A percentile compares a stretch with the other conserved stretches of the same genome.
phyloP scores from a whole-genome alignment of 2,797 vertebrate genomes.

The Labeo calbasu region DNA sequence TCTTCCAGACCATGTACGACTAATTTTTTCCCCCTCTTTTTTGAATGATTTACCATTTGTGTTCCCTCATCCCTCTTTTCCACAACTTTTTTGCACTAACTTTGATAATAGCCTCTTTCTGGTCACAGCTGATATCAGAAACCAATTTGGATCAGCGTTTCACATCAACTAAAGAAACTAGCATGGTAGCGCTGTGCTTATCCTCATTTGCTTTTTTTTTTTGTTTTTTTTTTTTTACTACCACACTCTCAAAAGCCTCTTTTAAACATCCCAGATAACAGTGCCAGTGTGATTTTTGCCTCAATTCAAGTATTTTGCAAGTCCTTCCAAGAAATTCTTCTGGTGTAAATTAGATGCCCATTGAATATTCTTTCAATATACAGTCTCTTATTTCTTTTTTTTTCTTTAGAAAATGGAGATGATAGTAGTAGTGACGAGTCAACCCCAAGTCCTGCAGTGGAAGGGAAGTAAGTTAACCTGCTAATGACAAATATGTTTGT shows the following conservation, averaged over 20 bases:
- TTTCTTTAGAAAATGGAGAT: slow-evolving; percentile 85
- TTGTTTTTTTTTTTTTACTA: slow-evolving; percentile 61
- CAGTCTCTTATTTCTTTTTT: slow-evolving; percentile 8
- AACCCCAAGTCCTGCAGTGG: slow-evolving; percentile 88
- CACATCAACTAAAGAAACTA: slow-evolving; percentile 54
- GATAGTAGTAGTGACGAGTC: slow-evolving; percentile 97
- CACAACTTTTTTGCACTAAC: slow-evolving; percentile 35
- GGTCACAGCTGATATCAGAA: slow-evolving; percentile 48
- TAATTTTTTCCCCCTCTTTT: slow-evolving; percentile 30
- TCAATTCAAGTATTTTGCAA: not conserved
- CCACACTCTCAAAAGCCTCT: slow-evolving; percentile 13
- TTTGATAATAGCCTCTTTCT: slow-evolving; percentile 26
- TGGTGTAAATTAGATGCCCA: not conserved
- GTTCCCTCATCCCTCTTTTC: not conserved
- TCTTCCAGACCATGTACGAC: slow-evolving; percentile 10
- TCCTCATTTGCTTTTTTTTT: slow-evolving; percentile 69
- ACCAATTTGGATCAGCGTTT: slow-evolving; percentile 55
- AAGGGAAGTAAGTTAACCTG: slow-evolving; percentile 84
- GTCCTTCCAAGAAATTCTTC: not conserved
- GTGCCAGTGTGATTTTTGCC: not conserved
- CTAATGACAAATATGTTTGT: not conserved
- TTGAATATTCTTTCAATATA: not conserved
- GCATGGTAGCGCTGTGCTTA: slow-evolving; percentile 71
- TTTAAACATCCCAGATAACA: slow-evolving; percentile 11
- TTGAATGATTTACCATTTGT: slow-evolving; percentile 17